Percentiles rank a stretch among this genome's conserved stretches.
These are phyloP conservation scores for Chrysochloris asiatica DNA, from an alignment of 2,113 vertebrate species.

Conservation along the genomic window DNA sequence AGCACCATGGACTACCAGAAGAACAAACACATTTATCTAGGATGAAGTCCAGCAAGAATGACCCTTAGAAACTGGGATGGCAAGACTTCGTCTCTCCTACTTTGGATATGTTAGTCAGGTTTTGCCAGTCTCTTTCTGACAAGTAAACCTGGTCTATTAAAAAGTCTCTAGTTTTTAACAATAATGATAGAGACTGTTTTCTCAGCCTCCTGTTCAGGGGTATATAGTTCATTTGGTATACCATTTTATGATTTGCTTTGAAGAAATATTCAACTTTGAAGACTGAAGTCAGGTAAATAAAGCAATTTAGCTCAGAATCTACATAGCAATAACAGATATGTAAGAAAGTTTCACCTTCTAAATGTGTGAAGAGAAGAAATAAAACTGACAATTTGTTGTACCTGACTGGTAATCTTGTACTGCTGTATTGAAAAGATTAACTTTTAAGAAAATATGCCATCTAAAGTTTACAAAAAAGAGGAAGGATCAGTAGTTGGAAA, in stretches of 20 bases:
- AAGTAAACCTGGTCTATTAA: neutral
- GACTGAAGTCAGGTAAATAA: neutral
- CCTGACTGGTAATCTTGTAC: neutral
- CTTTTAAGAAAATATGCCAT: neutral
- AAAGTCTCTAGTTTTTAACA: neutral
- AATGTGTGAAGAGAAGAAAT: neutral
- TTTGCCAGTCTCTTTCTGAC: too few relatives aligned
- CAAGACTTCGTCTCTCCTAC: too few relatives aligned
- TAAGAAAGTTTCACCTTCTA: neutral
- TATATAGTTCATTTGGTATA: neutral
- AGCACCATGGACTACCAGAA: too few relatives aligned
- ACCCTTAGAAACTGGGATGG: too few relatives aligned
- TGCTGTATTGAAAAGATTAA: neutral
- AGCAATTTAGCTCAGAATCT: neutral
- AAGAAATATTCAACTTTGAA: neutral
- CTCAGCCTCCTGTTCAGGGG: neutral
- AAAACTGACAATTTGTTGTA: neutral
- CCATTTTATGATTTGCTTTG: neutral
- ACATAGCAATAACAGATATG: neutral
- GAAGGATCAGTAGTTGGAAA: too few relatives aligned
- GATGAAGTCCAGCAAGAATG: too few relatives aligned
- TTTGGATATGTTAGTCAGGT: too few relatives aligned
- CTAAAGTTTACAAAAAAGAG: too few relatives aligned
- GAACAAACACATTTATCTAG: too few relatives aligned
- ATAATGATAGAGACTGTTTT: neutral